Conservation (phyloP, 2,797 vertebrate species). For the Tapera naevia region DNA sequence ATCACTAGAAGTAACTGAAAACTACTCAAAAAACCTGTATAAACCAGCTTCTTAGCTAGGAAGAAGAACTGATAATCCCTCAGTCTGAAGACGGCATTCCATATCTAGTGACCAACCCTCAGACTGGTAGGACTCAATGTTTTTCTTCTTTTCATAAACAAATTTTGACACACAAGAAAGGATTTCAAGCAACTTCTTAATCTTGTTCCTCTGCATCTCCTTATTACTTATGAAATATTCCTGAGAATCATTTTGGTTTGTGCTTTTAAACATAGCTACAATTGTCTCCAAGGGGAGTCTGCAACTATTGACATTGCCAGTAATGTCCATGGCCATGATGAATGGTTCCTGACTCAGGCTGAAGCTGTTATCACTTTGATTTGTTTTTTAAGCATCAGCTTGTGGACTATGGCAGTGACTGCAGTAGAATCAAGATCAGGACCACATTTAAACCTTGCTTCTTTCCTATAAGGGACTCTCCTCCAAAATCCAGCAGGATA, state of each 20-base stretch:
- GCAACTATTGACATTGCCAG: not conserved
- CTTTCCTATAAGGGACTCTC: not conserved
- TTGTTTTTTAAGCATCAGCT: not conserved
- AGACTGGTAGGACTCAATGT: not conserved
- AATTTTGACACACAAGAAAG: not conserved
- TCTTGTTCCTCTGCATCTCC: not conserved
- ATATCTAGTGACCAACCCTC: not conserved
- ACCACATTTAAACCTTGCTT: not conserved
- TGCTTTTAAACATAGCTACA: not conserved
- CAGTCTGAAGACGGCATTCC: not conserved
- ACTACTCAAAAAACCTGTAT: not conserved
- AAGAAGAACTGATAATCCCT: not conserved
- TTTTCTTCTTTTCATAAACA: not conserved
- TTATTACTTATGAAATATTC: not conserved
- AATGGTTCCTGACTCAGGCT: not conserved
- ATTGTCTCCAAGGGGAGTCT: not conserved
- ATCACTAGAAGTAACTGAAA: not conserved
- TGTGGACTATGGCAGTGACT: not conserved
- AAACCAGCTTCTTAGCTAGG: not conserved
- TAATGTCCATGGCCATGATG: accelerated
- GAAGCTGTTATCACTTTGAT: not conserved
- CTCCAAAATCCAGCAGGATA: not conserved
- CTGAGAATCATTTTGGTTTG: not conserved
- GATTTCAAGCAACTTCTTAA: not conserved
- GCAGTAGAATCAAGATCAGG: not conserved